Evolutionary conservation across 2,797 vertebrate genomes (phyloP).

Genomic region (Xenops minutus): DNA sequence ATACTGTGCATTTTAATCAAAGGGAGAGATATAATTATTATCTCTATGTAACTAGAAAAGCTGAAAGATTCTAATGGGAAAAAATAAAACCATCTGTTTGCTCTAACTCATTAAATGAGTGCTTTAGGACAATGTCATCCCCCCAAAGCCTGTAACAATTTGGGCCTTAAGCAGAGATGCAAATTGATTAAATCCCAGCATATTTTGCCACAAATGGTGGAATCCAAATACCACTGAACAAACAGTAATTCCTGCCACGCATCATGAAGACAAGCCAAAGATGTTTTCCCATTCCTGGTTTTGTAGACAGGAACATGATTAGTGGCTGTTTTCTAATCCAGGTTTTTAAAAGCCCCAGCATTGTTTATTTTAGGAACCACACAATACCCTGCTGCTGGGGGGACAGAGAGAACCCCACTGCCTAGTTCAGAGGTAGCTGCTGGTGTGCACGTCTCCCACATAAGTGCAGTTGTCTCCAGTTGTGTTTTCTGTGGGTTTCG

Average conservation of each 20-base stretch:
- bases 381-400: fast-evolving
- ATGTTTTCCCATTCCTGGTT: neutral
- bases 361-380: neutral
- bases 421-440: neutral
- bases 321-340: neutral
- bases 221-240: conserved; percentile 37
- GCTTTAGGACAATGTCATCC: conserved; percentile 62
- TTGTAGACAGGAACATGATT: neutral
- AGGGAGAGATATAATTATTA: conserved; percentile 60
- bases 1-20: conserved; percentile 67
- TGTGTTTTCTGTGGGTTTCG: neutral
- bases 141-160: conserved; percentile 53
- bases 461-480: neutral
- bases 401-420: neutral
- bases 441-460: neutral
- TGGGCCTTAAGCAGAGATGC: conserved; percentile 46
- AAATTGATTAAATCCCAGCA: conserved; percentile 60
- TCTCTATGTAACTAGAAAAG: conserved; percentile 35
- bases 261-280: neutral
- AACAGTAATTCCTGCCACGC: neutral
- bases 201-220: conserved; percentile 38
- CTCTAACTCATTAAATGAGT: conserved; percentile 56
- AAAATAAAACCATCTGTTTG: conserved; percentile 63
- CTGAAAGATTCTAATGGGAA: conserved; percentile 56
- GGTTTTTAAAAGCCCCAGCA: neutral